Conservation (phyloP, 1,140 invertebrate species). For the Drosophila ogumai region DNA sequence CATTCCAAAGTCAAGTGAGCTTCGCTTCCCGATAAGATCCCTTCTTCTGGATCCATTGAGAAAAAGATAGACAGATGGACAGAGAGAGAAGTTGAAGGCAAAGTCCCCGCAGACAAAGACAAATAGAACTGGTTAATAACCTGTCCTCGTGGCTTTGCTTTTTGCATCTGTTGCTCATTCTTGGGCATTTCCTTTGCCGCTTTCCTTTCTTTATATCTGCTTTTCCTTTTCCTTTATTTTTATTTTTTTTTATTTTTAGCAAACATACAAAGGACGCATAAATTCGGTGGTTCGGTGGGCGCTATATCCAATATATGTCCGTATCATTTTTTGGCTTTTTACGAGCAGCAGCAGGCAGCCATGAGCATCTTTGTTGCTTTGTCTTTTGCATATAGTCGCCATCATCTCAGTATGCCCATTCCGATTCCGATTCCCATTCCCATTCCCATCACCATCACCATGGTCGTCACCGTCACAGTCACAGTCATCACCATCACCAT, state of each 20-base stretch:
- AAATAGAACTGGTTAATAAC: slow-evolving; percentile 57
- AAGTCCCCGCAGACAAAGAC: slow-evolving; percentile 36
- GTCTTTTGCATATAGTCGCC: slow-evolving; percentile 28
- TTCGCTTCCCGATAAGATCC: slow-evolving; percentile 23
- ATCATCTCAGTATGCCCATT: slow-evolving; percentile 5
- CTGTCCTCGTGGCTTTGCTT: slow-evolving; percentile 35
- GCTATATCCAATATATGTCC: slow-evolving; percentile 23
- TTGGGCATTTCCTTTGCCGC: slow-evolving; percentile 17
- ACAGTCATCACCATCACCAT: slow-evolving; percentile 2
- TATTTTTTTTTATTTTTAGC: background rate
- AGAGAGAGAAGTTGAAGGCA: background rate
- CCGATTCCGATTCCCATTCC: background rate
- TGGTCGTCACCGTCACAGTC: slow-evolving; percentile 33
- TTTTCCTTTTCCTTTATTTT: background rate
- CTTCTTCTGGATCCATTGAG: slow-evolving; percentile 21
- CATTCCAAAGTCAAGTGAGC: slow-evolving; percentile 32
- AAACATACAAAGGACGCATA: slow-evolving; percentile 60
- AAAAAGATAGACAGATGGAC: slow-evolving; percentile 23
- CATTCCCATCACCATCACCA: slow-evolving; percentile 7
- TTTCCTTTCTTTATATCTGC: background rate
- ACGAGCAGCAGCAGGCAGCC: slow-evolving; percentile 30
- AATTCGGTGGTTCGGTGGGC: slow-evolving; percentile 32
- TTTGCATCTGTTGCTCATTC: slow-evolving; percentile 38
- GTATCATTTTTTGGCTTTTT: slow-evolving; percentile 66
- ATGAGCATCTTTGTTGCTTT: slow-evolving; percentile 48